A percentile compares a stretch with the other conserved stretches of the same genome.
Evolutionary conservation across 2,888 invertebrate species (phyloP).

Genomic region (Hydropsyche betteni): DNA sequence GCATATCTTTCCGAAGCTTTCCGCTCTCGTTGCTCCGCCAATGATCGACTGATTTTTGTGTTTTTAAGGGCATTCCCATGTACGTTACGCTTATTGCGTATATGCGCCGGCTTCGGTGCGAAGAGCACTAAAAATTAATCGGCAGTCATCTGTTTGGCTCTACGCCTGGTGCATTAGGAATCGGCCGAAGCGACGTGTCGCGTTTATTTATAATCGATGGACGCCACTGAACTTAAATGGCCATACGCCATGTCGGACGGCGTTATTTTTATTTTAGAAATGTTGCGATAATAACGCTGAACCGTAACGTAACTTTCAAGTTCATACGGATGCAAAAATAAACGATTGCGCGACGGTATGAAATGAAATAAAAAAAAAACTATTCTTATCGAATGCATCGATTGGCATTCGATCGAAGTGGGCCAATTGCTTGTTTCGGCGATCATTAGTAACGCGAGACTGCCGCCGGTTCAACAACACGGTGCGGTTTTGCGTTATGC

Average conservation of each 20-base stretch:
- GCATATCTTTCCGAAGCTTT: not conserved
- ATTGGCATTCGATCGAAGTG: not conserved
- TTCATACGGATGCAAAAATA: not conserved
- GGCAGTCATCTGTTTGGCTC: slow-evolving; percentile 37
- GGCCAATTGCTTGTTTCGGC: not conserved
- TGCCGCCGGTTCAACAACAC: no score
- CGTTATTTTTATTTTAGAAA: slow-evolving; percentile 10
- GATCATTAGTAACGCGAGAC: not conserved
- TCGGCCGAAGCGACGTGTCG: slow-evolving; percentile 11
- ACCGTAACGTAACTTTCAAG: not conserved
- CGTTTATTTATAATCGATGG: slow-evolving; percentile 37
- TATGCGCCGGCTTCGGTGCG: not conserved
- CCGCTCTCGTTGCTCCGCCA: not conserved
- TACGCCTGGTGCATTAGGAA: slow-evolving; percentile 35
- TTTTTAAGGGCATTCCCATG: no score
- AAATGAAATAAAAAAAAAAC: slow-evolving; percentile 2
- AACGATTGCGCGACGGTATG: not conserved
- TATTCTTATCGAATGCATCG: not conserved
- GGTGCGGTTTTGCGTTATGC: not conserved
- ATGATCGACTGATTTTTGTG: no score
- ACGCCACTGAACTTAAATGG: slow-evolving; percentile 39
- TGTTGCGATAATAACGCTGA: not conserved
- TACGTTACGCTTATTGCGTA: no score
- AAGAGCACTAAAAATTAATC: slow-evolving; percentile 30
- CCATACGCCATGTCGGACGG: not conserved